Conservation (phyloP, 92 coral and sea anemone species). For the Palythoa caribaeorum region DNA sequence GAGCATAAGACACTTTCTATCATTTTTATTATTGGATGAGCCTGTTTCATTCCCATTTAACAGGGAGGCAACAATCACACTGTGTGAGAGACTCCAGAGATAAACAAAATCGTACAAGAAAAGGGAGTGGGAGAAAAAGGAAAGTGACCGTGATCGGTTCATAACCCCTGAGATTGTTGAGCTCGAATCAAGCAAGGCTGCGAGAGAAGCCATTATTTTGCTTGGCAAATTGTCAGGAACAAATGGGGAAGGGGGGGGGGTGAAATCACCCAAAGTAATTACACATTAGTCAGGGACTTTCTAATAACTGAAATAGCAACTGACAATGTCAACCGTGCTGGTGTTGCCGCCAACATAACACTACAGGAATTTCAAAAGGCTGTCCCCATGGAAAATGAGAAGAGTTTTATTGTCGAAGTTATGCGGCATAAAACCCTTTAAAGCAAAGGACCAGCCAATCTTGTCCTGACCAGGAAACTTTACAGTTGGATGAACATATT, state of each 20-base stretch:
- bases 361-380: constrained; percentile 61
- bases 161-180: too few species aligned
- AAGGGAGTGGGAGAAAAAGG: too few species aligned
- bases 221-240: constrained; percentile 51
- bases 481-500: constrained; percentile 61
- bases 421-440: constrained; percentile 63
- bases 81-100: too few species aligned
- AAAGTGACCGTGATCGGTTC: too few species aligned
- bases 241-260: not conserved
- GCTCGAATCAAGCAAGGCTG: too few species aligned
- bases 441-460: constrained; percentile 63
- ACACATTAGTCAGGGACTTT: constrained; percentile 66
- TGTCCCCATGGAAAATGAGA: constrained; percentile 24
- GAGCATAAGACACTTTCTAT: constrained; percentile 70
- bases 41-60: too few species aligned
- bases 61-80: too few species aligned
- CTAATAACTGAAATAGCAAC: constrained; percentile 69
- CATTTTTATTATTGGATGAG: too few species aligned
- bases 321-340: constrained; percentile 68
- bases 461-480: constrained; percentile 47
- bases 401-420: constrained; percentile 44
- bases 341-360: constrained; percentile 73
- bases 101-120: too few species aligned
- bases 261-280: constrained; percentile 51
- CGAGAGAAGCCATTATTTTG: too few species aligned